These are phyloP conservation scores for Chelonus formosanus DNA, from an alignment of 2,888 invertebrate genomes.

Conservation along the genomic window DNA sequence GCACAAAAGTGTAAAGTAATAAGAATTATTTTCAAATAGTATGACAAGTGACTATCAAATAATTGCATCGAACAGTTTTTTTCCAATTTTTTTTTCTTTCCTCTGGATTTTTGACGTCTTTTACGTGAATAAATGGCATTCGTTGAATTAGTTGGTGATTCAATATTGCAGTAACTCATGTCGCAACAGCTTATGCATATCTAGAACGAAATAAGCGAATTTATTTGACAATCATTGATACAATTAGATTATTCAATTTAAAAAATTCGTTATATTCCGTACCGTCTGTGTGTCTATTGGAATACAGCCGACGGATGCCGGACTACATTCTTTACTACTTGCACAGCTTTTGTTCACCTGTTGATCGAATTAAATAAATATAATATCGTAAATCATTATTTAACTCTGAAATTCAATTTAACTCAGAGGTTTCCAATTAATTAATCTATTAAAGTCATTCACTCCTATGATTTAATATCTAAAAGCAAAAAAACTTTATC, in stretches of 20 bases:
- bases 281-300: slow-evolving; percentile 72
- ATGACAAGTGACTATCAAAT: slow-evolving; percentile 39
- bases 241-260: slow-evolving; percentile 8
- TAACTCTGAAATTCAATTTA: too few relatives aligned
- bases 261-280: slow-evolving; percentile 43
- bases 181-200: slow-evolving; percentile 74
- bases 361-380: slow-evolving; percentile 12
- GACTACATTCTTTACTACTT: slow-evolving; percentile 70
- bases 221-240: slow-evolving; percentile 42
- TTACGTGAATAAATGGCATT: slow-evolving; percentile 67
- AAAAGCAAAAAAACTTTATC: too few relatives aligned
- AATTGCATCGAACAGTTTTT: slow-evolving; percentile 43
- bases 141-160: slow-evolving; percentile 70
- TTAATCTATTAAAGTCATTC: too few relatives aligned
- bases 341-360: slow-evolving; percentile 73
- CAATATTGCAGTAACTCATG: slow-evolving; percentile 72
- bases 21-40: slow-evolving; percentile 48
- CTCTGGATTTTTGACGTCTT: slow-evolving; percentile 54
- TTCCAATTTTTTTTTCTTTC: slow-evolving; percentile 51
- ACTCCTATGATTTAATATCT: too few relatives aligned
- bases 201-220: slow-evolving; percentile 65
- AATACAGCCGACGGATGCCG: slow-evolving; percentile 71
- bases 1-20: slow-evolving; percentile 55
- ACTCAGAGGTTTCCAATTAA: too few relatives aligned
- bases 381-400: background rate